Base-by-base conservation (phyloP, 2,888 invertebrate species). In the Torymus tubicola region DNA sequence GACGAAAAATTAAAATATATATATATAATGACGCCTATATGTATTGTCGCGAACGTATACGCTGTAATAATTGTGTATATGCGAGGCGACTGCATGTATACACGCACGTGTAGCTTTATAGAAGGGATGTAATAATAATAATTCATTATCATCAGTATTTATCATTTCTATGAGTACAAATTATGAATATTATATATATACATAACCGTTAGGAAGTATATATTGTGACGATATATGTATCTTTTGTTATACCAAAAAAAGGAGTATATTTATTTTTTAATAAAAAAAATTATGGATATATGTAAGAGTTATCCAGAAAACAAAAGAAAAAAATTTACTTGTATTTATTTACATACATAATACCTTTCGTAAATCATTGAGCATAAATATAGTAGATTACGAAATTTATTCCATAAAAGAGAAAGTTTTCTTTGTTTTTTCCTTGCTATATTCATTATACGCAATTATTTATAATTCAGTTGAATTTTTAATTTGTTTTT, bases 221-320 rank as follows among this genome's bases (percentile, higher is more conserved):
- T 69, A 82, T 82, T 78, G 60, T 74, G n/a, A 77, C 65, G 13
- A 65, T 31, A 31, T 31, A 31, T 78, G 78, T 71, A 81, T 78
- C 81, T 81, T 81, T 81, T 78, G 78, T 81, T 81, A 81, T 68
- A 78, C 75, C 74, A 78, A 81, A 81, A 81, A 73, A 50, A 75
- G 31, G 3, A 31, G 31, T 67, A 81, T 81, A 78, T 81, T 81
- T 81, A 81, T 81, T 81, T 81, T 81, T 81, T 78, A 73, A 81
- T 78, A 78, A 81, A 78, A 81, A 78, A 78, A 71, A 31, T 31
- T 31, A 5, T 14, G 60, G 24, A 63, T 24, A 65, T 52, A 57
- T n/a, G n/a, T 11, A 71, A 67, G 11, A 61, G 57, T 61, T 50
- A 68, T 68, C 18, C 61, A 10, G 21, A 21, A 63, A 64, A 65